Evolutionary conservation across 1,140 invertebrate genomes (phyloP).

Genomic region (Pogonomyrmex barbatus): DNA sequence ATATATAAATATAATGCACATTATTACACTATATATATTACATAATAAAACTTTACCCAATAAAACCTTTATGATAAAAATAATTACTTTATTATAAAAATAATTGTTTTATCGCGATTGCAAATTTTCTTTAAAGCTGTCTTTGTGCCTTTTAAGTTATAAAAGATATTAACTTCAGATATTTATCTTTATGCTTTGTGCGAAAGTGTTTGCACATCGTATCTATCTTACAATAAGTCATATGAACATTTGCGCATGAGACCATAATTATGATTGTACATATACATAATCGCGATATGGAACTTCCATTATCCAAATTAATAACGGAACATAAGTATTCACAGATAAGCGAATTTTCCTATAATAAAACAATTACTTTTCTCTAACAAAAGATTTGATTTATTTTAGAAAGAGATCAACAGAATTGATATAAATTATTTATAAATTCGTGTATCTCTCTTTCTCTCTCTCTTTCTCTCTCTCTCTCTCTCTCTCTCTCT

Average conservation of each 20-base stretch:
- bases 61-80: no score
- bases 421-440: not conserved
- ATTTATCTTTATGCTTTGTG: not conserved
- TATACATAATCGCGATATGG: not conserved
- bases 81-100: not conserved
- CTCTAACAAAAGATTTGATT: not conserved
- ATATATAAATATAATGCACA: conserved; percentile 1
- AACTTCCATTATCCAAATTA: conserved; percentile 33
- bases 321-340: conserved; percentile 10
- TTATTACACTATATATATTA: no score
- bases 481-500: not conserved
- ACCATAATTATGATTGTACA: conserved; percentile 36
- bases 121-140: not conserved
- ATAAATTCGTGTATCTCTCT: not conserved
- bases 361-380: not conserved
- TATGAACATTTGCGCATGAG: conserved; percentile 1
- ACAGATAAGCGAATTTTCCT: conserved; percentile 30
- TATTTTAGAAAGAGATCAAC: not conserved
- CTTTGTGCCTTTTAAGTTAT: not conserved
- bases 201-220: not conserved
- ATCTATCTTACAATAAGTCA: not conserved
- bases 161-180: not conserved
- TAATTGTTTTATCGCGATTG: not conserved
- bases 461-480: not conserved
- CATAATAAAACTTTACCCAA: no score